Percentiles rank a stretch among this genome's conserved stretches.
Evolutionary conservation across 2,888 invertebrate genomes (phyloP).

Genomic region (Alitta virens): DNA sequence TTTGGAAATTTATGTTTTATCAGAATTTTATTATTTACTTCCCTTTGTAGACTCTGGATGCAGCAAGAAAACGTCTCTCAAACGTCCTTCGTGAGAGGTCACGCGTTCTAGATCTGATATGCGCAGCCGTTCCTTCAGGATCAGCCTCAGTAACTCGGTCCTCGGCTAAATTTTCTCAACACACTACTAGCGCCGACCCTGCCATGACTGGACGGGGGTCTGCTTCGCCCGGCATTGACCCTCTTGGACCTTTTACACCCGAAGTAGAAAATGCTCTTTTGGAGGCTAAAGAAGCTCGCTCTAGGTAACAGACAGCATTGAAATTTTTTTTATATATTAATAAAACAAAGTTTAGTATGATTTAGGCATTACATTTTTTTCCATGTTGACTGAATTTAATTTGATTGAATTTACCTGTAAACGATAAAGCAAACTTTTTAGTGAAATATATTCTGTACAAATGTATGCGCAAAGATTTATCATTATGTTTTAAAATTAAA

Average conservation of each 20-base stretch:
- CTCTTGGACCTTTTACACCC: constrained; percentile 52
- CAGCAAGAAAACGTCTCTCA: constrained; percentile 45
- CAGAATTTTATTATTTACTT: neutral
- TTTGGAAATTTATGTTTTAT: no score
- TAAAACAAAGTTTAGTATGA: neutral
- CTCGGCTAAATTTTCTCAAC: neutral
- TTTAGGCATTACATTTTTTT: neutral
- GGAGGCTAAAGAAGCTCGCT: constrained; percentile 46
- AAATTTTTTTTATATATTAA: neutral
- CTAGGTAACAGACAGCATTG: constrained; percentile 8
- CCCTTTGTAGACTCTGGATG: constrained; percentile 41
- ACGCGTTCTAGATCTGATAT: constrained; percentile 53
- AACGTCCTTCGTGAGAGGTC: constrained; percentile 50
- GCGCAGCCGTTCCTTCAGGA: constrained; percentile 45
- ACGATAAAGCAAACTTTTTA: no score
- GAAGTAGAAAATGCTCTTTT: constrained; percentile 47
- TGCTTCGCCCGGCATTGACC: constrained; percentile 33
- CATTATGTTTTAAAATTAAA: no score
- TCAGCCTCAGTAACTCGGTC: neutral
- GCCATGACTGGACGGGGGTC: neutral
- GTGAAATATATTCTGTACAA: no score
- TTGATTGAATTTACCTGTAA: neutral
- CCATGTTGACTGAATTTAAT: neutral
- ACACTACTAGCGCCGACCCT: neutral
- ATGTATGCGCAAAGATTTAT: no score